A percentile compares a stretch with the other conserved stretches of the same genome.
Conservation (phyloP, 2,888 invertebrate species). For the Tethea ocularis region DNA sequence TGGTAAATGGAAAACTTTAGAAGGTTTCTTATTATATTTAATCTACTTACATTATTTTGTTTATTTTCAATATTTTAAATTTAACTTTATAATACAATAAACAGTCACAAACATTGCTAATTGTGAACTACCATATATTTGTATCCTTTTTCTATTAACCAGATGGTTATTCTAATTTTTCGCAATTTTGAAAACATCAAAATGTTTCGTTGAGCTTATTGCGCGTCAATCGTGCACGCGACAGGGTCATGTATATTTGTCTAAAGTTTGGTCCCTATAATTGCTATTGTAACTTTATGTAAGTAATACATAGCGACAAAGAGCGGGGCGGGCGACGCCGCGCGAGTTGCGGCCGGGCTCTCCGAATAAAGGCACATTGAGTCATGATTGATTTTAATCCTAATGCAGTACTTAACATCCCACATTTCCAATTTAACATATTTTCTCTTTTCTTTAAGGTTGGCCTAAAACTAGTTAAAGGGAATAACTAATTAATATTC, state of each 20-base stretch:
- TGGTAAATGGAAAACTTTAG: not conserved
- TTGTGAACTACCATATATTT: conserved; percentile 3
- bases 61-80: not conserved
- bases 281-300: conserved; percentile 76
- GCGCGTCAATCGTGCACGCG: conserved; percentile 59
- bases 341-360: conserved; percentile 70
- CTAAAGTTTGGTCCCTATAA: conserved; percentile 83
- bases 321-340: conserved; percentile 64
- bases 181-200: conserved; percentile 35
- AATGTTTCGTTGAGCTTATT: conserved; percentile 62
- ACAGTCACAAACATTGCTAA: not conserved
- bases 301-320: conserved; percentile 53
- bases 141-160: not conserved
- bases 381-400: conserved; percentile 73
- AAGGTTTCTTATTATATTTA: conserved; percentile 1
- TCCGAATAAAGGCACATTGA: conserved; percentile 82
- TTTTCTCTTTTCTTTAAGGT: conserved; percentile 56
- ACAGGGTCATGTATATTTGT: conserved; percentile 77
- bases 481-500: conserved; percentile 59
- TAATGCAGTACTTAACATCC: conserved; percentile 69
- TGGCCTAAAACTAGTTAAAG: conserved; percentile 76
- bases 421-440: conserved; percentile 53
- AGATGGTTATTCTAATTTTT: conserved; percentile 24
- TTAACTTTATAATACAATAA: not conserved
- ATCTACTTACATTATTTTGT: conserved; percentile 3